These are phyloP conservation scores for Eidolon helvum DNA, from an alignment of 2,113 vertebrate species.

Conservation along the genomic window DNA sequence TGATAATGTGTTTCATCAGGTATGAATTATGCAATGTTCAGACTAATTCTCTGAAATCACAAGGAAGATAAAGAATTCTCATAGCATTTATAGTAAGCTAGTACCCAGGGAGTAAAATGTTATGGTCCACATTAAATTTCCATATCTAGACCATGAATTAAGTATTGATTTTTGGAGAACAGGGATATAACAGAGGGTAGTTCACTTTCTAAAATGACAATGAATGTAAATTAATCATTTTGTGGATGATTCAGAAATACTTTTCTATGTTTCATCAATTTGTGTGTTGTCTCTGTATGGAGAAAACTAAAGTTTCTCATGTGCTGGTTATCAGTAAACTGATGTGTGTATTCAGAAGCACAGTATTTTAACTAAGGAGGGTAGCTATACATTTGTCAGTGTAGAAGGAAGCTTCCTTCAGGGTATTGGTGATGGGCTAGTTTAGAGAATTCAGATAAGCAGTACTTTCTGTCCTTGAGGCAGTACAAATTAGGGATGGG, in stretches of 20 bases:
- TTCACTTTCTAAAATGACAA: slow-evolving; percentile 34
- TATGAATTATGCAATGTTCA: slow-evolving; percentile 45
- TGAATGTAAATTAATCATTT: slow-evolving; percentile 27
- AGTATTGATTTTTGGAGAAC: slow-evolving; percentile 45
- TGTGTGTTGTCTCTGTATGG: neutral
- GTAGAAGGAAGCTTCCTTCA: neutral
- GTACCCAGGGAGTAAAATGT: neutral
- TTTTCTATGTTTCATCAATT: neutral
- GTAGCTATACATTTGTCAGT: neutral
- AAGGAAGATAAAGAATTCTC: slow-evolving; percentile 33
- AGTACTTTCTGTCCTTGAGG: neutral
- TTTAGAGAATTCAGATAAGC: neutral
- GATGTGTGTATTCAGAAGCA: neutral
- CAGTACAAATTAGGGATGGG: slow-evolving; percentile 48
- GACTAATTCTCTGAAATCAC: slow-evolving; percentile 49
- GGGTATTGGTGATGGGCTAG: neutral
- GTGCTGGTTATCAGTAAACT: neutral
- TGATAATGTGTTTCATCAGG: slow-evolving; percentile 42
- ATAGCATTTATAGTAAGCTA: neutral
- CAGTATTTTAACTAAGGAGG: neutral
- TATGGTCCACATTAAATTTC: slow-evolving; percentile 30
- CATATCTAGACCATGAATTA: neutral
- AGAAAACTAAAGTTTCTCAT: neutral
- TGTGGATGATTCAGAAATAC: neutral
- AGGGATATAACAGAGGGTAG: neutral